Conservation (phyloP, 1,140 invertebrate species). For the Antheraea mylitta region DNA sequence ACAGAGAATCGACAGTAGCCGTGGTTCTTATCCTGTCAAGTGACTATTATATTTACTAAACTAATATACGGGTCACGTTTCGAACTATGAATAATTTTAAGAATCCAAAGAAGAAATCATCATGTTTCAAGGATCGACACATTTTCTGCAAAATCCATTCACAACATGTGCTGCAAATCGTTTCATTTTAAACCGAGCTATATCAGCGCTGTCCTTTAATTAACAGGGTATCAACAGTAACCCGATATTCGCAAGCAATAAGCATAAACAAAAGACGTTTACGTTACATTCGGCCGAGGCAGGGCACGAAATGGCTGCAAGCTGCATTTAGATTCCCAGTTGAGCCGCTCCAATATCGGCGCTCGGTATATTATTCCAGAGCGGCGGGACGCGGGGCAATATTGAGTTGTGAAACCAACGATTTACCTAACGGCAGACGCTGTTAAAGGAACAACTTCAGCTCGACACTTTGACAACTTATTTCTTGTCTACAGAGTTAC, state of each 20-base stretch:
- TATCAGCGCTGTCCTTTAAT: constrained; percentile 26
- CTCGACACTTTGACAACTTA: constrained; percentile 77
- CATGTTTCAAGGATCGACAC: background rate
- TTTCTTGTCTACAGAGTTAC: constrained; percentile 71
- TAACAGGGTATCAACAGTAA: constrained; percentile 31
- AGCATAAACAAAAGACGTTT: constrained; percentile 65
- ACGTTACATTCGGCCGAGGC: constrained; percentile 57
- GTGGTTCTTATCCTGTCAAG: too few species aligned
- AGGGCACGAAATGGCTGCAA: constrained; percentile 46
- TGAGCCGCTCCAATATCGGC: constrained; percentile 65
- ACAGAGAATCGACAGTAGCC: too few species aligned
- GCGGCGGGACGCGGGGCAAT: constrained; percentile 51
- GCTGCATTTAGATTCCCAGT: constrained; percentile 56
- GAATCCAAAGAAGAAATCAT: background rate
- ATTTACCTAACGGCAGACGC: constrained; percentile 71
- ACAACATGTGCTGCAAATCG: background rate
- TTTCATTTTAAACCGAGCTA: constrained; percentile 3
- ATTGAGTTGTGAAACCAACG: constrained; percentile 74
- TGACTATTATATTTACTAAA: too few species aligned
- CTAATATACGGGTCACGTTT: too few species aligned
- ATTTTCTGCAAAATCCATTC: background rate
- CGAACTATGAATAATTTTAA: background rate
- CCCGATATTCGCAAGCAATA: constrained; percentile 42
- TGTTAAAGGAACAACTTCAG: constrained; percentile 69
- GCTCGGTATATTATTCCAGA: constrained; percentile 72